Evolutionary conservation across 2,888 invertebrate species (phyloP).

Genomic region (Volucella zonaria): DNA sequence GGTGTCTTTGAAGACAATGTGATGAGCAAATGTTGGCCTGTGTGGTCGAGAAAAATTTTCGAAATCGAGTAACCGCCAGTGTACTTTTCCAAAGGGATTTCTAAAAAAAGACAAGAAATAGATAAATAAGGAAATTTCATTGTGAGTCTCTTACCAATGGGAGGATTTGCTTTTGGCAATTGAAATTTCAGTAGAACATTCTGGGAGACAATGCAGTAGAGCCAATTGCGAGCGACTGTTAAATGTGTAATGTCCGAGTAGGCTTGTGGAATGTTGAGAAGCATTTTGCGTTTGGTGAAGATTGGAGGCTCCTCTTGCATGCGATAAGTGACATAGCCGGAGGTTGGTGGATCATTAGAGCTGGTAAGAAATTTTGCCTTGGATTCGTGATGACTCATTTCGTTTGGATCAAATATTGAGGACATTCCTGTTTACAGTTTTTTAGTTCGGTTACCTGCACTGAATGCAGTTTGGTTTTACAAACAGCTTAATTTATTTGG

Average conservation of each 20-base stretch:
- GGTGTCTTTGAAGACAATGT: conserved; percentile 85
- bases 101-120: conserved; percentile 73
- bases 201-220: conserved; percentile 93
- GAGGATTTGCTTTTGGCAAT: conserved; percentile 89
- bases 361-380: conserved; percentile 79
- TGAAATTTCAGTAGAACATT: conserved; percentile 91
- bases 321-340: conserved; percentile 84
- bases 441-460: neutral
- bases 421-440: neutral
- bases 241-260: conserved; percentile 88
- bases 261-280: conserved; percentile 88
- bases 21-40: conserved; percentile 92
- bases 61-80: conserved; percentile 79
- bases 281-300: conserved; percentile 92
- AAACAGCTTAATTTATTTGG: neutral
- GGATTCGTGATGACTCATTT: conserved; percentile 83
- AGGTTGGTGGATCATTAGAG: conserved; percentile 82
- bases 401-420: conserved; percentile 9
- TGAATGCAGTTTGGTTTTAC: neutral
- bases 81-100: conserved; percentile 80
- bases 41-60: conserved; percentile 87
- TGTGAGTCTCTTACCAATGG: conserved; percentile 86
- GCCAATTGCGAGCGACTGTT: conserved; percentile 90
- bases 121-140: neutral
- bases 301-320: conserved; percentile 91